A percentile compares a stretch with the other conserved stretches of the same genome.
Conservation (phyloP, 1,140 invertebrate genomes). For the Lasioglossum albipes region DNA sequence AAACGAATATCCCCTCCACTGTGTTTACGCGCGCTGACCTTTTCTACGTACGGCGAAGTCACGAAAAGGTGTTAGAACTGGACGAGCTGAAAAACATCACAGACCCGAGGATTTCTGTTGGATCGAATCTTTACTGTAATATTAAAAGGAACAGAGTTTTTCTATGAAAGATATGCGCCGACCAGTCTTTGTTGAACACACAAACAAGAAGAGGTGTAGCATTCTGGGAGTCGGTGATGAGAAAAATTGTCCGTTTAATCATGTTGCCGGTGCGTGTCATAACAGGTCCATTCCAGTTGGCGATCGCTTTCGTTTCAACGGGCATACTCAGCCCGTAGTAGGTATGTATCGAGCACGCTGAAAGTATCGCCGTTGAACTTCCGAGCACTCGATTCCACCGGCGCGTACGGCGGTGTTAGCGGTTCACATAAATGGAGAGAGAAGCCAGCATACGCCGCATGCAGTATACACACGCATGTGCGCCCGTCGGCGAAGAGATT, state of each 20-base stretch:
- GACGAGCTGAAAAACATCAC: too few relatives aligned
- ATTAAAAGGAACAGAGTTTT: too few relatives aligned
- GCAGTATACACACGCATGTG: conserved; percentile 19
- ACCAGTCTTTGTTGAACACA: not conserved
- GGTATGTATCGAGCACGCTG: conserved; percentile 18
- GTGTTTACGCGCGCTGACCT: too few relatives aligned
- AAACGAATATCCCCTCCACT: too few relatives aligned
- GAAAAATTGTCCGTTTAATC: conserved; percentile 18
- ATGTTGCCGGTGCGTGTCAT: not conserved
- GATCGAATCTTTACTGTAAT: too few relatives aligned
- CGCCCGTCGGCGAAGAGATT: conserved; percentile 52
- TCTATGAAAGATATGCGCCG: too few relatives aligned
- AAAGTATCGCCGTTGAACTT: conserved; percentile 57
- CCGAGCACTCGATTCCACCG: conserved; percentile 52
- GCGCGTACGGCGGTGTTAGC: conserved; percentile 24
- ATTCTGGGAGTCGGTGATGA: too few relatives aligned
- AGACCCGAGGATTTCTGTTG: too few relatives aligned
- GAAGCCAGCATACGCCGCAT: conserved; percentile 37
- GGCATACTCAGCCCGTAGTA: not conserved
- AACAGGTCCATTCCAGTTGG: conserved; percentile 44
- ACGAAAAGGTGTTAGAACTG: too few relatives aligned
- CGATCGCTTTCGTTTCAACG: conserved; percentile 42
- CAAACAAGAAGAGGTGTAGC: not conserved
- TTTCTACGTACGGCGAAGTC: too few relatives aligned
- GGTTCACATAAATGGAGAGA: conserved; percentile 29